Base-by-base conservation (phyloP, 2,797 vertebrate genomes). In the Platalea minor region DNA sequence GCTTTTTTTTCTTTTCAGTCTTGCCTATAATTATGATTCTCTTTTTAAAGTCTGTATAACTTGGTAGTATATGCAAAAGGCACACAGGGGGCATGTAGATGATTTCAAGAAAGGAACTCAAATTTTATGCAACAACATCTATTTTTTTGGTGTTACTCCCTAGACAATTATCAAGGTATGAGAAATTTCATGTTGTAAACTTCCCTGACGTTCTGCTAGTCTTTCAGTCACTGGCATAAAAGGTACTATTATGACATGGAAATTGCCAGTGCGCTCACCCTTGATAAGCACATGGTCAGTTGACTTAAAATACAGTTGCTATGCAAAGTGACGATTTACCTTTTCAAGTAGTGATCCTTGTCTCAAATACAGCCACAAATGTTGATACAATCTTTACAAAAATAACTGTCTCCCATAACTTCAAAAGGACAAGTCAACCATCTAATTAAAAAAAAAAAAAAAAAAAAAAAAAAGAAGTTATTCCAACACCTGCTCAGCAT, bases 11-110 rank as follows among this genome's bases (percentile, higher is more conserved):
- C 37, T 56, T 48, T 21, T 17, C 59, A 50, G 26, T 46, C 33
- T 91, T 91, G 20, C 26, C 57, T 85, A 54, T 33, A 83, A 23
- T 63, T 31, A 61, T 60, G 37, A 50, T 80, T 64, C 11, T 65
- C 6, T 79, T 85, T 81, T 43, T 2, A 53, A 88, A 87, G 28
- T 54, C 57, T 69, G 1, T 82, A 46, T 74, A 68, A 14, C 28
- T 64, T 54, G 11, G 25, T 37, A 57, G 12, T 46, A n/a, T 31
- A 18, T 17, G 8, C 45, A 89, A 80, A 84, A 93, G 29, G 13
- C 15, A 43, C 13, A 46, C 5, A 37, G 6, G 6, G 11, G 5
- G 1, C 23, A 65, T 0, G 2, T 14, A 59, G 50, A 26, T 4
- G 1, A 59, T 73, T 86, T 88, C 13, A 82, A 86, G 59, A 91